These are phyloP conservation scores for Ciconia nigra DNA, from an alignment of 2,797 vertebrate species.

Conservation along the genomic window DNA sequence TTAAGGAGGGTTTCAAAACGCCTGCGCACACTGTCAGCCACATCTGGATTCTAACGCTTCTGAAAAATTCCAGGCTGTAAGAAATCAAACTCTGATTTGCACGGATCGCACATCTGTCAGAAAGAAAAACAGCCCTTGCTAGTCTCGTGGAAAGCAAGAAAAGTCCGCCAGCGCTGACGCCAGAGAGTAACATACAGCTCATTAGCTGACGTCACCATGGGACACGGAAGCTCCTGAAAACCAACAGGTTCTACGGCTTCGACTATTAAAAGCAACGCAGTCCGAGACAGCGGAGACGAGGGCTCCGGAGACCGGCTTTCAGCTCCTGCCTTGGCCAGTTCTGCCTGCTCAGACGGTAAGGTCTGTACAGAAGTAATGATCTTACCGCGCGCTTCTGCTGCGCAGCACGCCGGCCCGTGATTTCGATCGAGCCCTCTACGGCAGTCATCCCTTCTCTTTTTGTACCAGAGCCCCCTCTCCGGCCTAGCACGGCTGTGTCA, in stretches of 20 bases:
- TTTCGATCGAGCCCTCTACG: not conserved
- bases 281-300: fast-evolving
- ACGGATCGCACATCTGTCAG: not conserved
- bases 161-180: not conserved
- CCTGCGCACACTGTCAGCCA: not conserved
- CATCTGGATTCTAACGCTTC: fast-evolving
- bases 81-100: not conserved
- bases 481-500: too few relatives aligned
- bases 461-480: not conserved
- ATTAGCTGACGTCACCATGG: not conserved
- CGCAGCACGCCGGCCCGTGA: not conserved
- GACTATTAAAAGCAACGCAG: not conserved
- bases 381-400: not conserved
- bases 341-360: not conserved
- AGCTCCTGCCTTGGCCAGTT: not conserved
- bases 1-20: not conserved
- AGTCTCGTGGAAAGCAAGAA: not conserved
- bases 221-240: not conserved
- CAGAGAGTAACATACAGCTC: not conserved
- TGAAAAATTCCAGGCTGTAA: not conserved
- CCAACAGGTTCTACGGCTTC: not conserved
- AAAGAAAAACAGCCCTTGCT: not conserved
- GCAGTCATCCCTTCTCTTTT: not conserved
- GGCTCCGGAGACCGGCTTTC: not conserved
- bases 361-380: not conserved